Evolutionary conservation across 2,797 vertebrate species (phyloP).

Genomic region (Eulemur coronatus): DNA sequence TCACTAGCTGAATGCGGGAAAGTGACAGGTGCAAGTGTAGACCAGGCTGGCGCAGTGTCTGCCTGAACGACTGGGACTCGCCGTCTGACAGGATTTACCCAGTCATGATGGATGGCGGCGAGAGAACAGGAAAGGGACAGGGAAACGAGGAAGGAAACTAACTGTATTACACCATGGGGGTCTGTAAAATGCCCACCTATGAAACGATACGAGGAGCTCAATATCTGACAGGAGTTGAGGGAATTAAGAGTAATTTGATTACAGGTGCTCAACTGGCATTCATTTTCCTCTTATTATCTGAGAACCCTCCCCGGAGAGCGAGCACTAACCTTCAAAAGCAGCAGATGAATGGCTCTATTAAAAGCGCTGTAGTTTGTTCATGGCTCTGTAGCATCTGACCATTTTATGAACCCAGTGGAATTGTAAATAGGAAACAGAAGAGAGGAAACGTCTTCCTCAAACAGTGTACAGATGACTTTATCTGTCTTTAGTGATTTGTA

Average conservation of each 20-base stretch:
- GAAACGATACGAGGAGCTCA: constrained; percentile 62
- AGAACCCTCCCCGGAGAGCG: constrained; percentile 79
- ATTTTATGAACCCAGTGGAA: constrained; percentile 77
- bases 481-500: constrained; percentile 72
- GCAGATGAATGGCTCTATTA: constrained; percentile 83
- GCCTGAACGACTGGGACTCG: constrained; percentile 59
- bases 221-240: constrained; percentile 77
- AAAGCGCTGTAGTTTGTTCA: constrained; percentile 79
- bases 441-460: constrained; percentile 72
- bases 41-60: constrained; percentile 20
- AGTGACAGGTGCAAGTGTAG: constrained; percentile 54
- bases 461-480: constrained; percentile 47
- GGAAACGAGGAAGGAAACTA: constrained; percentile 39
- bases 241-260: constrained; percentile 85
- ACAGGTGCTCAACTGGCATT: constrained; percentile 82
- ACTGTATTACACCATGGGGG: constrained; percentile 15
- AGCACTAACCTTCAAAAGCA: constrained; percentile 81
- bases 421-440: constrained; percentile 77
- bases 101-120: constrained; percentile 70
- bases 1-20: constrained; percentile 11
- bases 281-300: constrained; percentile 85
- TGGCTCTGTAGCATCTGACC: constrained; percentile 75
- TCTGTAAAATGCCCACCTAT: constrained; percentile 71
- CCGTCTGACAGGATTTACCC: constrained; percentile 68
- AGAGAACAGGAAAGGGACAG: constrained; percentile 34